These are phyloP conservation scores for Notodonta ziczac DNA, from an alignment of 2,888 invertebrate genomes.

Conservation along the genomic window DNA sequence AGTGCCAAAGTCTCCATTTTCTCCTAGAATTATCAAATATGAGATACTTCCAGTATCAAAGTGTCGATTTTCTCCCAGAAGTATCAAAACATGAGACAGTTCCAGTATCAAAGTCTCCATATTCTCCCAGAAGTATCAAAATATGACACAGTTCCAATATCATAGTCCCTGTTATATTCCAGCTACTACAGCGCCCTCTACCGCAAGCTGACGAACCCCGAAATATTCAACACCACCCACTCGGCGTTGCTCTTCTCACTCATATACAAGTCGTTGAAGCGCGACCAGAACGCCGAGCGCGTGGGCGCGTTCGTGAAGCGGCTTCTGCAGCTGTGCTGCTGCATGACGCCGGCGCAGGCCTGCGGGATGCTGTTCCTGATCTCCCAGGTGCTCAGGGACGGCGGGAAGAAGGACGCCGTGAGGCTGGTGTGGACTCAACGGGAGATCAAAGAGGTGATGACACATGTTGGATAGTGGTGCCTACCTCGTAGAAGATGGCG, in stretches of 20 bases:
- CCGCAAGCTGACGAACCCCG: slow-evolving; percentile 91
- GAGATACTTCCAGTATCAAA: no score
- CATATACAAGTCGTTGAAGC: slow-evolving; percentile 92
- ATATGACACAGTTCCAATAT: no score
- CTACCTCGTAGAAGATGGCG: no score
- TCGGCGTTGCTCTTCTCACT: slow-evolving; percentile 94
- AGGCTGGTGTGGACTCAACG: slow-evolving; percentile 61
- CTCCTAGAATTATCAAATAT: no score
- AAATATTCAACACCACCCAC: slow-evolving; percentile 87
- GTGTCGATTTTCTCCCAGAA: no score
- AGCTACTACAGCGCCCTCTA: slow-evolving; percentile 96
- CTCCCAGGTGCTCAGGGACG: slow-evolving; percentile 85
- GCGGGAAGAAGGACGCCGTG: slow-evolving; percentile 62
- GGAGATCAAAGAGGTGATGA: slow-evolving; percentile 62
- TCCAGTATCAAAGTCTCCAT: no score
- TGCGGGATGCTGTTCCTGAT: slow-evolving; percentile 93
- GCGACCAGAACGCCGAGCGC: slow-evolving; percentile 89
- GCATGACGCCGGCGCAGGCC: slow-evolving; percentile 90
- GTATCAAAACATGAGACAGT: no score
- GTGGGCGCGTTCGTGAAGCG: slow-evolving; percentile 93
- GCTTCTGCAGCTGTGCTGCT: slow-evolving; percentile 84
- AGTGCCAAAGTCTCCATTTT: no score
- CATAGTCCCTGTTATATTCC: slow-evolving; percentile 21
- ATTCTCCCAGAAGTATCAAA: no score
- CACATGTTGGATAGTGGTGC: no score